These are phyloP conservation scores for Atta colombica DNA, from an alignment of 1,140 invertebrate genomes.

Conservation along the genomic window DNA sequence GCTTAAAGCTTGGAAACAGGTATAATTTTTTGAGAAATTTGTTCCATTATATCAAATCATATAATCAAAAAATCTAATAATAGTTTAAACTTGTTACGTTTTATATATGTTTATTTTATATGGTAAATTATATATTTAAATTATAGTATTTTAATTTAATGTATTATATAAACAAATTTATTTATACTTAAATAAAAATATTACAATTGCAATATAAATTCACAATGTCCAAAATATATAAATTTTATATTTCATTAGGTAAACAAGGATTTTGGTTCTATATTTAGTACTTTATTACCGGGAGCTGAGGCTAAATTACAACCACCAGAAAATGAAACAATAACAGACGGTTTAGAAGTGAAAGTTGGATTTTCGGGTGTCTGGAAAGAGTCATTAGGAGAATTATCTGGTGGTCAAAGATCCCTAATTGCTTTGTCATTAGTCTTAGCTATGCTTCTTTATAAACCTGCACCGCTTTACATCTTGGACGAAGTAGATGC, in stretches of 20 bases:
- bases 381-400: constrained; percentile 98
- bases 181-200: neutral
- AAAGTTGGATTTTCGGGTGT: constrained; percentile 97
- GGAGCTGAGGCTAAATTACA: constrained; percentile 95
- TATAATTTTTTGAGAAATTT: constrained; percentile 74
- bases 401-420: constrained; percentile 98
- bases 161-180: neutral
- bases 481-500: constrained; percentile 99
- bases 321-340: constrained; percentile 90
- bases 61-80: neutral
- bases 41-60: neutral
- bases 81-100: neutral
- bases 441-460: constrained; percentile 98
- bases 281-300: constrained; percentile 96
- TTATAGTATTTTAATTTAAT: neutral
- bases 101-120: neutral
- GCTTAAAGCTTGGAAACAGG: constrained; percentile 92
- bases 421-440: constrained; percentile 98
- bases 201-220: neutral
- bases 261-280: constrained; percentile 97
- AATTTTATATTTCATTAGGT: constrained; percentile 84
- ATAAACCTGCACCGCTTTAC: constrained; percentile 99
- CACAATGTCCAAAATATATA: constrained; percentile 47
- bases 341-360: constrained; percentile 96
- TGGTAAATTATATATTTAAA: neutral